These are phyloP conservation scores for Eupeodes latifasciatus DNA, from an alignment of 2,888 invertebrate species.

Conservation along the genomic window DNA sequence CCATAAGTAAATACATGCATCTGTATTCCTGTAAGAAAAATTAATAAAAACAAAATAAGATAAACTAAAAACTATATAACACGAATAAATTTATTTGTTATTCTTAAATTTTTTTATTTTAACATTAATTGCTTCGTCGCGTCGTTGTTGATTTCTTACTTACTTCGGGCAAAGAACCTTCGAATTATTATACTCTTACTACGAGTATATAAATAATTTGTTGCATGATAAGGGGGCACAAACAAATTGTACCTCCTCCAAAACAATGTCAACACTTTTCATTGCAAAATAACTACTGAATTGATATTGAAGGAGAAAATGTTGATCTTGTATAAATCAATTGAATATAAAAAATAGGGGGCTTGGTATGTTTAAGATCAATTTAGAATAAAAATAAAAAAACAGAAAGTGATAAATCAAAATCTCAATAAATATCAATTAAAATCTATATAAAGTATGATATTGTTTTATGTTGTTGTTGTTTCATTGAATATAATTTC, in stretches of 20 bases:
- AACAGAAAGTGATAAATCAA: slow-evolving; percentile 42
- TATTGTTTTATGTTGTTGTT: background rate
- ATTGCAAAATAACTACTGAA: background rate
- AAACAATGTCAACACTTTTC: slow-evolving; percentile 41
- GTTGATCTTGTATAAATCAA: slow-evolving; percentile 32
- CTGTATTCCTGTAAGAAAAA: slow-evolving; percentile 85
- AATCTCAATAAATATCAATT: slow-evolving; percentile 27
- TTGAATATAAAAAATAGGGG: background rate
- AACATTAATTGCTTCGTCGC: background rate
- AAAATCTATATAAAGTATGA: background rate
- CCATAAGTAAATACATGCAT: slow-evolving; percentile 91
- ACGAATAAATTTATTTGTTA: slow-evolving; percentile 54
- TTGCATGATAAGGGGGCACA: slow-evolving; percentile 14
- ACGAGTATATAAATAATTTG: background rate
- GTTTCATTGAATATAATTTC: background rate
- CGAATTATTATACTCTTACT: background rate
- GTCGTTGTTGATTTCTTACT: background rate
- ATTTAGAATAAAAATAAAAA: slow-evolving; percentile 3
- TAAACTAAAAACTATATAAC: background rate
- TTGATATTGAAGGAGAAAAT: slow-evolving; percentile 32
- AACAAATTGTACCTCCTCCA: slow-evolving; percentile 19
- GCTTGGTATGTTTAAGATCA: background rate
- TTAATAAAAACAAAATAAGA: background rate
- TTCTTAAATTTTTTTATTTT: background rate
- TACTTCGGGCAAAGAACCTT: slow-evolving; percentile 42